These are phyloP conservation scores for Phorcus lineatus DNA, from an alignment of 2,888 invertebrate genomes.

Conservation along the genomic window DNA sequence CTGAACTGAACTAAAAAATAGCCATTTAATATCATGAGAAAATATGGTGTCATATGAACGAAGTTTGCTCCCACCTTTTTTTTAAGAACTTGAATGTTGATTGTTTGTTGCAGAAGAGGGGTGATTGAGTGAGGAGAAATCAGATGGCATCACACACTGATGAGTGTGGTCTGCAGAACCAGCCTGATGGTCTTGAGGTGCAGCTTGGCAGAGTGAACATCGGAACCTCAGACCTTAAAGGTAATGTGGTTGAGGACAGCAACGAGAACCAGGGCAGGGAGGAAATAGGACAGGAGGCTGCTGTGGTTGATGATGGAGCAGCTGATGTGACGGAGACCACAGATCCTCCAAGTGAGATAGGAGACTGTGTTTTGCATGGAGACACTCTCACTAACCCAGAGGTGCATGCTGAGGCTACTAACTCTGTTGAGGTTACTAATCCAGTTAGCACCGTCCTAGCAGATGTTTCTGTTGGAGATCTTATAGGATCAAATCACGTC, in stretches of 20 bases:
- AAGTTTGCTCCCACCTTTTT: no score
- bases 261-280: background rate
- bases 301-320: constrained; percentile 3
- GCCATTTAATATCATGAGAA: no score
- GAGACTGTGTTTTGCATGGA: background rate
- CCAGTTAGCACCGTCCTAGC: background rate
- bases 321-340: background rate
- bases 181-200: background rate
- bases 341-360: background rate
- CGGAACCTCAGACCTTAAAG: background rate
- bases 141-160: no score
- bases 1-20: no score
- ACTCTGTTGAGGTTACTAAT: background rate
- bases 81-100: no score
- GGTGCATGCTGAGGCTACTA: background rate
- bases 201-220: background rate
- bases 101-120: no score
- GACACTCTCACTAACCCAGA: background rate
- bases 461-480: no score
- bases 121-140: no score
- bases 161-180: no score
- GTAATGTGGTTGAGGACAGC: background rate
- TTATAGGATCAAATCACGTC: no score
- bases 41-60: no score
- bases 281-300: background rate